Evolutionary conservation across 2,888 invertebrate genomes (phyloP).

Genomic region (Macrophya alboannulata): DNA sequence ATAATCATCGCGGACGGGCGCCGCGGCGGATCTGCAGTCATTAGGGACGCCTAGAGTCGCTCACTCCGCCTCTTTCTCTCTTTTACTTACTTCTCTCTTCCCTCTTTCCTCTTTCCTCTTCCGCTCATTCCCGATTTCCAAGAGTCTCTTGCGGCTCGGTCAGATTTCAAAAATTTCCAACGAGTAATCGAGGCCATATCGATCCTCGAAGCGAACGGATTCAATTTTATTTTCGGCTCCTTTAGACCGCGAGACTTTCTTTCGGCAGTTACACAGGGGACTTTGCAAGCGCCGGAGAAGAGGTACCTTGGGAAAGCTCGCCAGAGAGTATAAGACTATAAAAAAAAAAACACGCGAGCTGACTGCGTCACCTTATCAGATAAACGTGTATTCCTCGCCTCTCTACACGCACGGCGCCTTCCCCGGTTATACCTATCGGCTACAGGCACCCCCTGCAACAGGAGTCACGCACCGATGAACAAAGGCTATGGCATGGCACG

Average conservation of each 20-base stretch:
- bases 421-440: constrained; percentile 26
- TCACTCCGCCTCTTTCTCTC: constrained; percentile 67
- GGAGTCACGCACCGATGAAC: constrained; percentile 47
- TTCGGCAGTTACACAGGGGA: not conserved
- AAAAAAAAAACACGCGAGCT: constrained; percentile 47
- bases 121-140: constrained; percentile 47
- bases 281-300: not conserved
- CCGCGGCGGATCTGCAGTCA: constrained; percentile 73
- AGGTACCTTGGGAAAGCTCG: constrained; percentile 33
- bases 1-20: constrained; percentile 73
- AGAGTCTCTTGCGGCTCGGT: constrained; percentile 32
- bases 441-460: constrained; percentile 4
- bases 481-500: constrained; percentile 44
- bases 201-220: constrained; percentile 59
- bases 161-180: constrained; percentile 41
- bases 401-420: constrained; percentile 32
- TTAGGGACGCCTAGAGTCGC: constrained; percentile 71
- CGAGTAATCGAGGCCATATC: constrained; percentile 31
- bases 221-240: constrained; percentile 34
- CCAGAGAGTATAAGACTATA: not conserved
- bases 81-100: not conserved
- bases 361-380: constrained; percentile 52
- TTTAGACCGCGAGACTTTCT: not conserved
- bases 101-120: constrained; percentile 43
- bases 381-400: constrained; percentile 38